These are phyloP conservation scores for Rhingia rostrata DNA, from an alignment of 2,888 invertebrate genomes.

Conservation along the genomic window DNA sequence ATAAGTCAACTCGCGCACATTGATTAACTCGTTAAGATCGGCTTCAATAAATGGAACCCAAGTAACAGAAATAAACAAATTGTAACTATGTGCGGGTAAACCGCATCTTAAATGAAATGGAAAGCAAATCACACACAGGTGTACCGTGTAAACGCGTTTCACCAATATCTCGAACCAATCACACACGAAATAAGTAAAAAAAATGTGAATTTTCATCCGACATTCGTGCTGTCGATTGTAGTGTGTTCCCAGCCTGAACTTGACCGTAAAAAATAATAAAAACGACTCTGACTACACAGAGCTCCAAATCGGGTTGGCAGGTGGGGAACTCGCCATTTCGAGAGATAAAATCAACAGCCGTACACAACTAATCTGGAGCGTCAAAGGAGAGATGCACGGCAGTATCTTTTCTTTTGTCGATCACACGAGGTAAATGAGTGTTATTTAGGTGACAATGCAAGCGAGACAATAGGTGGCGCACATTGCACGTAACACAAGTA, in stretches of 20 bases:
- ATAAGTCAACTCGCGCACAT: slow-evolving; percentile 23
- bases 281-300: slow-evolving; percentile 37
- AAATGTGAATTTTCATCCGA: slow-evolving; percentile 49
- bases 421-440: slow-evolving; percentile 56
- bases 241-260: slow-evolving; percentile 66
- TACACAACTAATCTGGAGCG: slow-evolving; percentile 29
- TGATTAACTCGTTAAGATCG: slow-evolving; percentile 35
- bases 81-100: slow-evolving; percentile 16
- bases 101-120: slow-evolving; percentile 58
- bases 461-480: slow-evolving; percentile 58
- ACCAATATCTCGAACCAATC: slow-evolving; percentile 37
- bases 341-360: slow-evolving; percentile 57
- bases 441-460: slow-evolving; percentile 63
- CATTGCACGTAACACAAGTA: slow-evolving; percentile 24
- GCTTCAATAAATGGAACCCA: slow-evolving; percentile 25
- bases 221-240: slow-evolving; percentile 39
- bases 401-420: slow-evolving; percentile 49
- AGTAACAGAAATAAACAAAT: slow-evolving; percentile 42
- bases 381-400: slow-evolving; percentile 46
- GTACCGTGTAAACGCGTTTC: slow-evolving; percentile 29
- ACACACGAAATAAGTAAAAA: slow-evolving; percentile 14
- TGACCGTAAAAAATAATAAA: slow-evolving; percentile 73
- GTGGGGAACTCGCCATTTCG: slow-evolving; percentile 36
- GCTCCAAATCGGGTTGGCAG: slow-evolving; percentile 35
- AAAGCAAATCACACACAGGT: slow-evolving; percentile 45